Base-by-base conservation (phyloP, 2,888 invertebrate genomes). In the Xanthostigma xanthostigma region DNA sequence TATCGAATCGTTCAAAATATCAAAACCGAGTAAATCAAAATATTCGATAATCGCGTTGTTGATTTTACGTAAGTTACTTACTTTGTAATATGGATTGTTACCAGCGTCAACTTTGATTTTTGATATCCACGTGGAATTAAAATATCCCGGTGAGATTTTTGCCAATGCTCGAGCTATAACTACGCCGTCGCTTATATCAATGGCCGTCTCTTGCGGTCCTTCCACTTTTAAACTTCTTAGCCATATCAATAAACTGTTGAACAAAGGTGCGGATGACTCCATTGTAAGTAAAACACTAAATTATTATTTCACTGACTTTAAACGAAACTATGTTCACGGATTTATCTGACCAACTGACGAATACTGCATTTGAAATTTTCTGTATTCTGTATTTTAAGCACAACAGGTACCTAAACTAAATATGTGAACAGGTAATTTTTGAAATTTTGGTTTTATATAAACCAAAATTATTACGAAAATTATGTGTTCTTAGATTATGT, bases 51-150 rank as follows among this genome's bases (percentile, higher is more conserved):
- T 75, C 53, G 83, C 82, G 61, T 89, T 85, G 45, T 86, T 69
- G 56, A 91, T 83, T 67, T 90, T 91, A 64, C 88, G 88, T 60
- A 91, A 70, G 68, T 91, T 91, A 69, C 87, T 88, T 56, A 86
- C 84, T 74, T 86, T 85, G 36, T 95, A 64, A 55, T 92, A 74
- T 92, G 92, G 93, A 65, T 93, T 94, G 50, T 77, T 74, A 11
- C 82, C 83, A 4, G 84, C 84, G 64, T 90, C 90, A 14, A 77
- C 72, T 68, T 91, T 94, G 52, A 95, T 88, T 73, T 92, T 93
- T 1, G 81, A 76, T 56, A 83, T 71, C 86, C 92, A 92, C 39
- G 72, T 62, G 17, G 72, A 69, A 44, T 79, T 79, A 61, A 94
- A 95, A 70, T 84, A 84, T 62, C 87, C 87, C 1, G 92, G 87